These are phyloP conservation scores for Ctena decussata DNA, from an alignment of 2,888 invertebrate species.

Conservation along the genomic window DNA sequence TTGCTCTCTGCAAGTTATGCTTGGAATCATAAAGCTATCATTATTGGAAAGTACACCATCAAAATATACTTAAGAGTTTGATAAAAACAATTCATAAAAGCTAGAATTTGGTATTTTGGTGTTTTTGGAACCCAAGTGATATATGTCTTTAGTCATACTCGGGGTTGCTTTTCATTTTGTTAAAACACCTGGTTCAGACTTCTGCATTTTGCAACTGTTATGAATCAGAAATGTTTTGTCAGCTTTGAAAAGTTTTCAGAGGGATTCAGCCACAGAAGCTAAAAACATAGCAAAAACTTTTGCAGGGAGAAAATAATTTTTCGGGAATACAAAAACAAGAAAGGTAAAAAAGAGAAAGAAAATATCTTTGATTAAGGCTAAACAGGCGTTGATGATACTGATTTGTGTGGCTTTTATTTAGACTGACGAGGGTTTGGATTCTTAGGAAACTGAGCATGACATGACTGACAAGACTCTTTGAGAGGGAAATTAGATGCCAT, in stretches of 20 bases:
- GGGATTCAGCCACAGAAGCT: no score
- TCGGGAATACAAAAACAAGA: no score
- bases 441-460: constrained; percentile 5
- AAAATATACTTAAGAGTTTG: neutral
- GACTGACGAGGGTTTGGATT: constrained; percentile 2
- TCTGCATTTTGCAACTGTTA: neutral
- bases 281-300: no score
- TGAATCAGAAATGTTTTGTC: no score
- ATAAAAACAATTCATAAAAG: constrained; percentile 9
- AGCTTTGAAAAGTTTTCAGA: no score
- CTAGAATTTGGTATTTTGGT: neutral
- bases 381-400: neutral
- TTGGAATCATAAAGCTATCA: neutral
- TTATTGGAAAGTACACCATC: neutral
- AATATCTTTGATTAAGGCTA: neutral
- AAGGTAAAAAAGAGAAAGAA: neutral
- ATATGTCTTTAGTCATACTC: neutral
- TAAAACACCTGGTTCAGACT: neutral
- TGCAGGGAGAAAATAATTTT: no score
- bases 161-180: neutral
- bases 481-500: constrained; percentile 9
- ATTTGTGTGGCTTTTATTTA: constrained; percentile 1
- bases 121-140: constrained; percentile 7
- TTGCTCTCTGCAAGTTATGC: neutral
- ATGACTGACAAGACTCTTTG: constrained; percentile 6